Evolutionary conservation across 2,888 invertebrate genomes (phyloP).

Genomic region (Nephrotoma appendiculata): DNA sequence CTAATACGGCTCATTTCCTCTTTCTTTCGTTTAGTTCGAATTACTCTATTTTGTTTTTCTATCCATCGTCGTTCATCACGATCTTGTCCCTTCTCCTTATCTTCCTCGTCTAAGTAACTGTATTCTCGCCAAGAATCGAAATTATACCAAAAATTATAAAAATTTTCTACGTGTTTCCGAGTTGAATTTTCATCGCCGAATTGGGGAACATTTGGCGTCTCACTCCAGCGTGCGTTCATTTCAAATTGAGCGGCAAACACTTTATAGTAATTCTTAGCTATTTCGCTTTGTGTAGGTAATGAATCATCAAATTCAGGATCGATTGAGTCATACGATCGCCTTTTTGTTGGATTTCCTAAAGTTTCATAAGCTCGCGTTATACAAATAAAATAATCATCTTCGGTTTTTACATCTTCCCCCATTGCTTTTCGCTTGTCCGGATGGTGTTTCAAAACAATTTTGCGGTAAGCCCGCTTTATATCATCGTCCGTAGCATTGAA

Average conservation of each 20-base stretch:
- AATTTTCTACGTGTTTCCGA: conserved; percentile 76
- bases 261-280: conserved; percentile 68
- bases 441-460: conserved; percentile 86
- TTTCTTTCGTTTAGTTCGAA: conserved; percentile 84
- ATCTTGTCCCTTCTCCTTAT: conserved; percentile 94
- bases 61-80: conserved; percentile 95
- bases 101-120: conserved; percentile 97
- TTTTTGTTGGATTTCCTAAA: conserved; percentile 59
- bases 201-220: conserved; percentile 67
- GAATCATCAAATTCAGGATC: conserved; percentile 88
- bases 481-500: conserved; percentile 81
- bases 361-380: conserved; percentile 96
- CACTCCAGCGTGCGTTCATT: conserved; percentile 82
- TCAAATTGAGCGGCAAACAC: conserved; percentile 53
- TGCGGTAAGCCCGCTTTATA: conserved; percentile 84
- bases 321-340: conserved; percentile 90
- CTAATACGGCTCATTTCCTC: conserved; percentile 92
- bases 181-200: conserved; percentile 60
- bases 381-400: conserved; percentile 96
- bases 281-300: conserved; percentile 59
- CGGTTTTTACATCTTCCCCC: conserved; percentile 74
- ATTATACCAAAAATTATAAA: conserved; percentile 97
- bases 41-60: conserved; percentile 93
- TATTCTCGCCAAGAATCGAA: conserved; percentile 99
- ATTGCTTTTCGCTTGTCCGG: conserved; percentile 92